A percentile compares a stretch with the other conserved stretches of the same genome.
Evolutionary conservation across 2,797 vertebrate species (phyloP).

Genomic region (Sebastes diaconus): DNA sequence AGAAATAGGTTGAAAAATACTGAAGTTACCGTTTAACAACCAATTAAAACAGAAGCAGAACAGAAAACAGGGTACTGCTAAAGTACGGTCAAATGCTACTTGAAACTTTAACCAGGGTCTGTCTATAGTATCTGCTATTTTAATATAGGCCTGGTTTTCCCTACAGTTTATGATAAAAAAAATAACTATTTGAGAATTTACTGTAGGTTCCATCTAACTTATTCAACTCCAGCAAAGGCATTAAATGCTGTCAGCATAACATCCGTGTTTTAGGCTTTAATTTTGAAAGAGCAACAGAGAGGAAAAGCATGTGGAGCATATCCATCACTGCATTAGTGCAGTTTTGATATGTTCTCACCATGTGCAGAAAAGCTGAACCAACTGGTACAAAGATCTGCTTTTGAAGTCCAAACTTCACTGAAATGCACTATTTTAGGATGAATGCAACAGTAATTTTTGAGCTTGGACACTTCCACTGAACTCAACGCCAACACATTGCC

Average conservation of each 20-base stretch:
- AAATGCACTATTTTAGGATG: not conserved
- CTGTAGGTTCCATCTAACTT: not conserved
- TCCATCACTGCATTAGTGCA: not conserved
- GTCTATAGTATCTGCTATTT: not conserved
- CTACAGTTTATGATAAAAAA: not conserved
- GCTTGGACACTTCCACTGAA: conserved; percentile 17
- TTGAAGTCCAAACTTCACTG: not conserved
- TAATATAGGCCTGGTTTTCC: not conserved
- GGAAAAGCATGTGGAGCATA: not conserved
- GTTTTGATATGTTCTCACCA: not conserved
- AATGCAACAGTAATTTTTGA: not conserved
- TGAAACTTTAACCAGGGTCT: not conserved
- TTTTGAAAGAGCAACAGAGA: conserved; percentile 6
- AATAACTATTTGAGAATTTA: not conserved
- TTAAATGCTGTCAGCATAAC: not conserved
- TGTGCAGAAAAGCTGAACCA: not conserved
- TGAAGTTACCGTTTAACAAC: not conserved
- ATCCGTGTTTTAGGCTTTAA: not conserved
- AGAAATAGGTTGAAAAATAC: no score
- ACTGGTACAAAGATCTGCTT: not conserved
- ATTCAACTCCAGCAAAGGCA: not conserved
- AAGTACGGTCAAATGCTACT: not conserved
- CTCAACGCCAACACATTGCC: conserved; percentile 14
- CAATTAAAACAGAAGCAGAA: not conserved
- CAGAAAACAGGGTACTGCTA: not conserved